phyloP scores from a whole-genome alignment of 1,140 invertebrate genomes.

The Listronotus oregonensis region DNA sequence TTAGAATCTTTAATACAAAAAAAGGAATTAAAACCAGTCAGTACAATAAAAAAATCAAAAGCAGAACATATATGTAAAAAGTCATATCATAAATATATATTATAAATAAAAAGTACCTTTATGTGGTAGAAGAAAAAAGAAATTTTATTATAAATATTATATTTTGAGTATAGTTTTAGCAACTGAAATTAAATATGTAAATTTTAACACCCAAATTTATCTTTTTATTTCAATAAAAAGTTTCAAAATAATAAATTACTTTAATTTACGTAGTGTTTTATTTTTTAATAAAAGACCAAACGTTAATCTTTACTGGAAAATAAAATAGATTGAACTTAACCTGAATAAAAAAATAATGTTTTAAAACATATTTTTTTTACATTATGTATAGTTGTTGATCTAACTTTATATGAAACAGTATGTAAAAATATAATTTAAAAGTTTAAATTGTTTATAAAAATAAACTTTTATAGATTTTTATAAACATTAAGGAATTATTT shows the following conservation, averaged over 20 bases:
- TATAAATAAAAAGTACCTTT: slow-evolving; percentile 7
- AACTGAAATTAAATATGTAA: not conserved
- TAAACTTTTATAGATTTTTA: no score
- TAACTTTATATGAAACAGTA: no score
- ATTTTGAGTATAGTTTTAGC: slow-evolving; percentile 3
- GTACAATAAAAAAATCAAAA: slow-evolving; percentile 16
- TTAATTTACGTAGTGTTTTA: no score
- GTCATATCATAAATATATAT: not conserved
- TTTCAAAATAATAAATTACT: not conserved
- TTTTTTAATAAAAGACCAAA: no score
- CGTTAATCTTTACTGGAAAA: not conserved
- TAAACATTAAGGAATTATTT: no score
- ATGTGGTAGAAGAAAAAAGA: not conserved
- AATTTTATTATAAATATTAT: slow-evolving; percentile 2
- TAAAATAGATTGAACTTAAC: no score
- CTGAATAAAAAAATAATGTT: no score
- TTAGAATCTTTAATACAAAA: not conserved
- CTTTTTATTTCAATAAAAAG: slow-evolving; percentile 6
- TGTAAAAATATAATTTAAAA: no score
- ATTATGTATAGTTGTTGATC: no score
- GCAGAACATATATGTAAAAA: not conserved
- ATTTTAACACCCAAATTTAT: slow-evolving; percentile 7
- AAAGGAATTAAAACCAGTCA: not conserved
- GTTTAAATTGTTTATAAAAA: no score
- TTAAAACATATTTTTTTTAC: no score